Conservation (phyloP, 2,888 invertebrate genomes). For the Eilema caniola region DNA sequence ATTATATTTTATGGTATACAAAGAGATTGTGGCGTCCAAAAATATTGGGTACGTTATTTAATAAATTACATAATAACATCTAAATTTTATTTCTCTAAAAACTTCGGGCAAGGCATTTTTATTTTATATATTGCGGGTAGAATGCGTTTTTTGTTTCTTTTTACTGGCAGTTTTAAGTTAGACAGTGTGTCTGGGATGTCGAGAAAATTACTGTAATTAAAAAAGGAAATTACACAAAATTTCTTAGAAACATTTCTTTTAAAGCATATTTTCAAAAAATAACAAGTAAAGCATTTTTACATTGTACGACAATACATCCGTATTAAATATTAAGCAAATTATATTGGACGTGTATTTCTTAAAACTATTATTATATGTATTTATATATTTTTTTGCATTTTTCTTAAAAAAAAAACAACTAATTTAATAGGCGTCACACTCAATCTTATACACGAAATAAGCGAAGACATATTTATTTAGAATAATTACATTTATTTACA, state of each 20-base stretch:
- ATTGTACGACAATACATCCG: neutral
- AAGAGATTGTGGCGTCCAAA: no score
- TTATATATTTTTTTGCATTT: constrained; percentile 18
- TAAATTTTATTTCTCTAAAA: constrained; percentile 29
- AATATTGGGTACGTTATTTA: neutral
- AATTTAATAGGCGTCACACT: constrained; percentile 17
- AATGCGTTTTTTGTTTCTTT: constrained; percentile 37
- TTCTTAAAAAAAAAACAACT: constrained; percentile 12
- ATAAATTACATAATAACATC: constrained; percentile 17
- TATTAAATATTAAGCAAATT: neutral
- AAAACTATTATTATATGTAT: constrained; percentile 21
- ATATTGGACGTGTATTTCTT: constrained; percentile 17
- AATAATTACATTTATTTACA: constrained; percentile 30
- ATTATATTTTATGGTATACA: neutral
- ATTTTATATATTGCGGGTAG: constrained; percentile 26
- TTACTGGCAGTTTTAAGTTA: constrained; percentile 30
- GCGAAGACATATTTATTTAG: constrained; percentile 19
- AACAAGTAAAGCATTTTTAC: neutral
- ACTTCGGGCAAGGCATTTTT: constrained; percentile 48
- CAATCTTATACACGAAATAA: constrained; percentile 20
- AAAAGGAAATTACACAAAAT: no score
- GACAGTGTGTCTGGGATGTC: neutral
- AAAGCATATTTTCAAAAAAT: neutral
- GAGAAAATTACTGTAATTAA: neutral
- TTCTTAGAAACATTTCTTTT: neutral